Conservation (phyloP, 2,113 vertebrate genomes). For the Chitala chitala region DNA sequence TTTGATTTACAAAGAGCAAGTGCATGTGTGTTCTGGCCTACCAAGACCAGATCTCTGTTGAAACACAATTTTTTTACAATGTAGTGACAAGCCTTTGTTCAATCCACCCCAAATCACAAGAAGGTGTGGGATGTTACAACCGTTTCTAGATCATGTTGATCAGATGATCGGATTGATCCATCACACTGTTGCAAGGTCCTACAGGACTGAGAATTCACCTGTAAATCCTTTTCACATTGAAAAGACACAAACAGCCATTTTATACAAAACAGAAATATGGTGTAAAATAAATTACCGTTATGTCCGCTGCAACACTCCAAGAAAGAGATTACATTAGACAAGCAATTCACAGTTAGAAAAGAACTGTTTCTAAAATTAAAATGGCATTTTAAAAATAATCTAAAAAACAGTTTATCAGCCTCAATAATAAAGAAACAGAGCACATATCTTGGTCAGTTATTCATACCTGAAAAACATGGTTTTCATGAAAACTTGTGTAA, state of each 20-base stretch:
- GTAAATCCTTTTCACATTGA: background rate
- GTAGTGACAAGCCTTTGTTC: too few species aligned
- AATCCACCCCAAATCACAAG: too few species aligned
- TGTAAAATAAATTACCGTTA: background rate
- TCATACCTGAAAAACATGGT: conserved; percentile 60
- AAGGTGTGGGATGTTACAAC: too few species aligned
- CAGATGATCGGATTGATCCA: too few species aligned
- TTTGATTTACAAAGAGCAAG: too few species aligned
- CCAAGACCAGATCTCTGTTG: too few species aligned
- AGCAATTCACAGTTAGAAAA: conserved; percentile 8
- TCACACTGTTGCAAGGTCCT: too few species aligned
- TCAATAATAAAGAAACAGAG: conserved; percentile 33
- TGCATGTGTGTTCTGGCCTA: too few species aligned
- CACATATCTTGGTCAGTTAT: conserved; percentile 26
- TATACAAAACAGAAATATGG: conserved; percentile 13
- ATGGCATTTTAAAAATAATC: conserved; percentile 15
- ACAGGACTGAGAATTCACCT: too few species aligned
- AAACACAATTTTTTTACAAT: too few species aligned
- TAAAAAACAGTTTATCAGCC: conserved; percentile 29
- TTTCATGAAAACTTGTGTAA: conserved; percentile 59
- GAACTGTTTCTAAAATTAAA: conserved; percentile 1
- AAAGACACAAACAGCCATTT: conserved; percentile 7
- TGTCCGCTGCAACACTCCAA: background rate
- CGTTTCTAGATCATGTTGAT: too few species aligned
- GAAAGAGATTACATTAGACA: conserved; percentile 11